A percentile compares a stretch with the other conserved stretches of the same genome.
These are phyloP conservation scores for Eupithecia pulchellata DNA, from an alignment of 2,888 invertebrate genomes.

Conservation along the genomic window DNA sequence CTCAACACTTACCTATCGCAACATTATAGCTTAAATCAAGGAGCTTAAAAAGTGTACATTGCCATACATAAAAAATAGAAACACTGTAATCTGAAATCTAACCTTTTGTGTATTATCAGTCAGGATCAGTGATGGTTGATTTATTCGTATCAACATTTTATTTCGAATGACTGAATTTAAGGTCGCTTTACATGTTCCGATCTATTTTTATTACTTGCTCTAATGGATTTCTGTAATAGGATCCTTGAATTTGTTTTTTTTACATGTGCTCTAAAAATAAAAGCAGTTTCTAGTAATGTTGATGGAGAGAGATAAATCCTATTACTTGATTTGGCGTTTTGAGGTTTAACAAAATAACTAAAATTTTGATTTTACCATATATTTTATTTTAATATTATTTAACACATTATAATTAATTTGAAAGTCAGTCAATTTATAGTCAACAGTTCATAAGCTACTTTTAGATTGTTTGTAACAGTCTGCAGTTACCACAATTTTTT, in stretches of 20 bases:
- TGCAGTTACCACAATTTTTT: no score
- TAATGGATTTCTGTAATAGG: slow-evolving; percentile 84
- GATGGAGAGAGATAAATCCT: slow-evolving; percentile 58
- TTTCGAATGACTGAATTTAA: slow-evolving; percentile 76
- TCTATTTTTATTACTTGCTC: slow-evolving; percentile 81
- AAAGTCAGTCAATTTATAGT: no score
- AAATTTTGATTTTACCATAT: no score
- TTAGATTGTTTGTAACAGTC: no score
- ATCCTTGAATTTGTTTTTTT: slow-evolving; percentile 76
- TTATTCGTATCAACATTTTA: slow-evolving; percentile 59
- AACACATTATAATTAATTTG: no score
- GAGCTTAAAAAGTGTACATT: no score
- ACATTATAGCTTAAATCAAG: no score
- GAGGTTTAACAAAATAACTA: no score
- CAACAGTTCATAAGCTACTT: no score
- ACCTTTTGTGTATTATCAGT: slow-evolving; percentile 46
- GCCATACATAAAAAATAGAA: no score
- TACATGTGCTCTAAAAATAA: slow-evolving; percentile 61
- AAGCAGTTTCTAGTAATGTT: slow-evolving; percentile 54
- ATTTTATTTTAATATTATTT: no score
- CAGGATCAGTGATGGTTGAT: slow-evolving; percentile 47
- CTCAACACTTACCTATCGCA: no score
- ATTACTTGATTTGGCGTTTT: slow-evolving; percentile 30
- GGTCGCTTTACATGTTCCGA: slow-evolving; percentile 49
- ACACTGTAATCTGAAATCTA: background rate